A percentile compares a stretch with the other conserved stretches of the same genome.
Conservation (phyloP, 2,113 vertebrate species). For the Pelusios castaneus region DNA sequence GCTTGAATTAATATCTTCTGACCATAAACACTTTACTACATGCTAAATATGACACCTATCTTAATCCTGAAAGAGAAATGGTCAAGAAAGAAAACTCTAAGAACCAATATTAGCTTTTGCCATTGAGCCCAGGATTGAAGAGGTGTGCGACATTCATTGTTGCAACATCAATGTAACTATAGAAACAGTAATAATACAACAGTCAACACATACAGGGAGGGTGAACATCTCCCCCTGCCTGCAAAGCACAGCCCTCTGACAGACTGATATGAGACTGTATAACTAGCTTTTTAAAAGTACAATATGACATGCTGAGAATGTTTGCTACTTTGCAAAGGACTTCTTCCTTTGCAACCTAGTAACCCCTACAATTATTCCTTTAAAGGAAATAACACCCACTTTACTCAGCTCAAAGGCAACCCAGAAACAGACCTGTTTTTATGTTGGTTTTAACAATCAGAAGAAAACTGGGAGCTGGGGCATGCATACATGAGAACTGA, state of each 20-base stretch:
- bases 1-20: too few relatives aligned
- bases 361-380: not conserved
- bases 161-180: not conserved
- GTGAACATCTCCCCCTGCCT: not conserved
- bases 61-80: not conserved
- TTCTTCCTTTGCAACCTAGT: not conserved
- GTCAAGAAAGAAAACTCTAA: not conserved
- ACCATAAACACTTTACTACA: not conserved
- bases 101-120: not conserved
- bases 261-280: not conserved
- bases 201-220: not conserved
- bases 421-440: not conserved
- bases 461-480: not conserved
- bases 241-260: rapidly evolving
- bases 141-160: not conserved
- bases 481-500: not conserved
- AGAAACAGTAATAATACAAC: not conserved
- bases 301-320: not conserved
- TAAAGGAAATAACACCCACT: not conserved
- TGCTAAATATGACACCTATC: not conserved
- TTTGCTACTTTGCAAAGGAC: not conserved
- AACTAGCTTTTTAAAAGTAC: not conserved
- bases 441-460: not conserved
- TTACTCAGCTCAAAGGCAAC: not conserved
- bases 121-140: not conserved